Conservation (phyloP, 2,113 vertebrate genomes). For the Agapornis roseicollis region DNA sequence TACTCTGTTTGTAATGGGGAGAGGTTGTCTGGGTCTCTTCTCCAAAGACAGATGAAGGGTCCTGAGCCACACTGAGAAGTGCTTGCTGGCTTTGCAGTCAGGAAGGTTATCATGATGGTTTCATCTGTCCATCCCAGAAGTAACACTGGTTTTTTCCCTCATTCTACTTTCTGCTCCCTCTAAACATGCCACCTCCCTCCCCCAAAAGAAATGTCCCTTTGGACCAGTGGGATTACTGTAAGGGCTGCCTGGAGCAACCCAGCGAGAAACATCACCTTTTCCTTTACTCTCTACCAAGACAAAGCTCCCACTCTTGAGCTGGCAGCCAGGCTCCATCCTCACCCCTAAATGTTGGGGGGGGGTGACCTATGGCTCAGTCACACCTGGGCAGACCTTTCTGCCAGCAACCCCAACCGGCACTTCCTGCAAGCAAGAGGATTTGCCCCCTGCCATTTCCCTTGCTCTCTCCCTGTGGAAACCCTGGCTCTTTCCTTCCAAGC, state of each 20-base stretch:
- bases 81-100: neutral
- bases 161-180: neutral
- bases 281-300: rapidly evolving
- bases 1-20: neutral
- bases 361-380: neutral
- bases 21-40: neutral
- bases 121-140: neutral
- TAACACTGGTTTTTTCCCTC: rapidly evolving
- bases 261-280: neutral
- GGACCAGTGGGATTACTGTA: rapidly evolving
- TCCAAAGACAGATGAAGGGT: neutral
- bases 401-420: neutral
- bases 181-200: too few species aligned
- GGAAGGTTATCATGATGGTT: neutral
- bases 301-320: neutral
- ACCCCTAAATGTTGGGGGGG: neutral
- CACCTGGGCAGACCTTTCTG: neutral
- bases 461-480: neutral
- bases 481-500: neutral
- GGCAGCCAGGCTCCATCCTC: neutral
- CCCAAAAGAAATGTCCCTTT: neutral
- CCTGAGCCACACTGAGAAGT: neutral
- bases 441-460: neutral
- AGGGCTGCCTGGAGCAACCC: neutral
- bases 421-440: neutral